Percentiles rank a stretch among this genome's conserved stretches.
phyloP scores from a whole-genome alignment of 2,888 invertebrate genomes.

The Schizaphis graminum region DNA sequence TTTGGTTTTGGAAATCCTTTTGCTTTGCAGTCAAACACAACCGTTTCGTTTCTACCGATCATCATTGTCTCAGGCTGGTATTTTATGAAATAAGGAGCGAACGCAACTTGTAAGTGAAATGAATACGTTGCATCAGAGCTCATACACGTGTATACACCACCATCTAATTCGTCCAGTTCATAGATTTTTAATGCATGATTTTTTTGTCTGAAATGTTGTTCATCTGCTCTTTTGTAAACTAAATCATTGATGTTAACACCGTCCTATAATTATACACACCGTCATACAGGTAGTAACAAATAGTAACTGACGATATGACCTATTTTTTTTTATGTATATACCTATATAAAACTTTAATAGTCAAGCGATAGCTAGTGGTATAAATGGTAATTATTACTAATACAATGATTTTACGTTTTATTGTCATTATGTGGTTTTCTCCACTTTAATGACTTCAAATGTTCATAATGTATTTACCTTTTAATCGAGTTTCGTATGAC shows the following conservation, averaged over 20 bases:
- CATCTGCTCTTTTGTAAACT: constrained; percentile 29
- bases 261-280: background rate
- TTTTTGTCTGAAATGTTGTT: constrained; percentile 30
- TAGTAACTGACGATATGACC: background rate
- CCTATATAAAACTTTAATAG: background rate
- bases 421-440: background rate
- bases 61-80: constrained; percentile 13
- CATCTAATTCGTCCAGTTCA: background rate
- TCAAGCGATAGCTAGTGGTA: background rate
- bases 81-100: constrained; percentile 22
- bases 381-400: background rate
- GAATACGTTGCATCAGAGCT: background rate
- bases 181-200: constrained; percentile 21
- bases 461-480: background rate
- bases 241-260: background rate
- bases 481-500: background rate
- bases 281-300: background rate
- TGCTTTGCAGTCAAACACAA: constrained; percentile 46
- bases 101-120: constrained; percentile 16
- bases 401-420: background rate
- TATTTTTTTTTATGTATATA: background rate
- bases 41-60: constrained; percentile 36
- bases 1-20: constrained; percentile 44
- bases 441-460: background rate
- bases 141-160: constrained; percentile 25